Evolutionary conservation across 1,140 invertebrate species (phyloP).

Genomic region (Chrysoperla carnea): DNA sequence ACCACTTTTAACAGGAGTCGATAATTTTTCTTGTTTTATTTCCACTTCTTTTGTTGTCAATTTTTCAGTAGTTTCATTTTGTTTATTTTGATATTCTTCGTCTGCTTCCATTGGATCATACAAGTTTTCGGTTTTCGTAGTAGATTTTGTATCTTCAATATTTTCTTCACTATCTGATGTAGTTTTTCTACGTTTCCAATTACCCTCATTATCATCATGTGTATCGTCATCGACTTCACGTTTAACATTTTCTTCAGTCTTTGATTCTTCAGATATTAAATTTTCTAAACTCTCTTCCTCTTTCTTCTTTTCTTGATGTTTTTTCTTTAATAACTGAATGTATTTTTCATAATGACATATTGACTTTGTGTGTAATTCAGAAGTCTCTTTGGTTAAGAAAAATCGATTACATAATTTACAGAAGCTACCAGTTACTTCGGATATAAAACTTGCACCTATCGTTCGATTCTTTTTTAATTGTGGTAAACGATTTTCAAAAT

Average conservation of each 20-base stretch:
- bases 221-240: not conserved
- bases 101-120: conserved; percentile 18
- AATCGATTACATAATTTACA: not conserved
- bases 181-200: conserved; percentile 5
- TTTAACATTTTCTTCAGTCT: too few relatives aligned
- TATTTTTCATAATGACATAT: conserved; percentile 22
- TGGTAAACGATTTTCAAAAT: not conserved
- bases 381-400: conserved; percentile 21
- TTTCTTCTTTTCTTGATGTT: conserved; percentile 15
- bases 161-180: not conserved
- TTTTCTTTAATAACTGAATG: conserved; percentile 16
- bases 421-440: not conserved
- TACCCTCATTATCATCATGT: conserved; percentile 14
- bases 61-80: not conserved
- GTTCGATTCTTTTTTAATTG: conserved; percentile 1
- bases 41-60: too few relatives aligned
- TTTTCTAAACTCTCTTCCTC: too few relatives aligned
- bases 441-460: not conserved
- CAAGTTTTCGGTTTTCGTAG: conserved; percentile 6
- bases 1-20: too few relatives aligned
- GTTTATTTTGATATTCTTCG: conserved; percentile 3
- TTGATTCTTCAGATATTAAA: too few relatives aligned
- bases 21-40: too few relatives aligned
- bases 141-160: not conserved
- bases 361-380: conserved; percentile 28